A percentile compares a stretch with the other conserved stretches of the same genome.
Evolutionary conservation across 2,888 invertebrate genomes (phyloP).

Genomic region (Ophraella communa): DNA sequence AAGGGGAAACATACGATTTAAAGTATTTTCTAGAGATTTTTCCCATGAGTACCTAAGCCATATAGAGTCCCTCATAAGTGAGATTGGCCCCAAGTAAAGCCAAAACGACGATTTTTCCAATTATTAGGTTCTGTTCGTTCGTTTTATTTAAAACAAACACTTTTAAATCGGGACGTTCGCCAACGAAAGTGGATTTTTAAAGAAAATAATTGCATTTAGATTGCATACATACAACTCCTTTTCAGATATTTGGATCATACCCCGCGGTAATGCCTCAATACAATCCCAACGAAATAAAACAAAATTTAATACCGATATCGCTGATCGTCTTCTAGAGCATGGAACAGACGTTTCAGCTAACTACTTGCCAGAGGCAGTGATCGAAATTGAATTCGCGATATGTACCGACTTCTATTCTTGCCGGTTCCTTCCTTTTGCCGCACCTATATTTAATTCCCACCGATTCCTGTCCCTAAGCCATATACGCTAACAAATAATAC

Average conservation of each 20-base stretch:
- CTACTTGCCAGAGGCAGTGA: conserved; percentile 50
- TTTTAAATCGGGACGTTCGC: too few relatives aligned
- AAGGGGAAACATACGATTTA: too few relatives aligned
- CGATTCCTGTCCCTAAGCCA: conserved; percentile 45
- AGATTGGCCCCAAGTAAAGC: too few relatives aligned
- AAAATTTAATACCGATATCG: conserved; percentile 41
- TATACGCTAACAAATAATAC: conserved; percentile 44
- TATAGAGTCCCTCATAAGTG: too few relatives aligned
- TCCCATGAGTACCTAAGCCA: too few relatives aligned
- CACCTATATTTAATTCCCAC: conserved; percentile 51
- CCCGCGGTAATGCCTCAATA: conserved; percentile 16
- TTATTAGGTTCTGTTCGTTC: too few relatives aligned
- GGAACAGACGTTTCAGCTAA: conserved; percentile 51
- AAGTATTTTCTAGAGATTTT: too few relatives aligned
- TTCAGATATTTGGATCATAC: conserved; percentile 18
- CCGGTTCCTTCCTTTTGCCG: conserved; percentile 43
- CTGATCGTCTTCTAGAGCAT: conserved; percentile 44
- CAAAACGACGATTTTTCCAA: too few relatives aligned
- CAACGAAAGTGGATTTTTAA: neutral
- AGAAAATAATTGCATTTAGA: conserved; percentile 21
- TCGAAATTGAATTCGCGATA: conserved; percentile 53
- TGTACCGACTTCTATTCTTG: conserved; percentile 47
- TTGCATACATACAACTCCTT: conserved; percentile 12
- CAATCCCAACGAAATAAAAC: conserved; percentile 27
- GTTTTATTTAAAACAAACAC: too few relatives aligned